Percentiles rank a stretch among this genome's conserved stretches.
phyloP scores from a whole-genome alignment of 1,140 invertebrate species.

The Lysiphlebus fabarum region DNA sequence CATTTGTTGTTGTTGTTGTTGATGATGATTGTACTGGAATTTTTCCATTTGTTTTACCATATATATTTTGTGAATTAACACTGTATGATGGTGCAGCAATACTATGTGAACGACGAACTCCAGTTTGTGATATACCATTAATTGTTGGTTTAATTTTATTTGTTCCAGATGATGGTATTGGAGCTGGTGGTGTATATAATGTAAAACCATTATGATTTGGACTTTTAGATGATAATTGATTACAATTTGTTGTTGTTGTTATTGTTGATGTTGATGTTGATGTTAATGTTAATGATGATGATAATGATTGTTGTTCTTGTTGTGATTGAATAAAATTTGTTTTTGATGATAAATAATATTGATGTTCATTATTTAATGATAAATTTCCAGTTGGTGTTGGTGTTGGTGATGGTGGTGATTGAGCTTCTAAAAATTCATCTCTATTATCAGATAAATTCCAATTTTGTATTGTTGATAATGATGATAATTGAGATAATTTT shows the following conservation, averaged over 20 bases:
- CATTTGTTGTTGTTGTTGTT: constrained; percentile 19
- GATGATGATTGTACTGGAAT: constrained; percentile 26
- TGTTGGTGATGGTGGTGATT: constrained; percentile 47
- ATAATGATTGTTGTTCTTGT: constrained; percentile 31
- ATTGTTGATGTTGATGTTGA: constrained; percentile 25
- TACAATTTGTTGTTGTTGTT: constrained; percentile 23
- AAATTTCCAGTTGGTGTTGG: constrained; percentile 31
- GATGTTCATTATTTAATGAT: constrained; percentile 29
- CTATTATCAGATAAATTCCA: constrained; percentile 44
- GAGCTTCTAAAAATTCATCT: constrained; percentile 45
- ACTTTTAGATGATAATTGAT: constrained; percentile 34
- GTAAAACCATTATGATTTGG: constrained; percentile 58
- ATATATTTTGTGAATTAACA: constrained; percentile 22
- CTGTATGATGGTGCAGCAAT: constrained; percentile 49
- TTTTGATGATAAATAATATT: constrained; percentile 29
- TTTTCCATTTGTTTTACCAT: constrained; percentile 38
- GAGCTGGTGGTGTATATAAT: constrained; percentile 58
- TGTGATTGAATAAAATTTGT: constrained; percentile 14
- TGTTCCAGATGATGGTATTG: constrained; percentile 51
- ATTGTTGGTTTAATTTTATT: constrained; percentile 53
- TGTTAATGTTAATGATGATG: no score
- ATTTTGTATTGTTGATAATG: constrained; percentile 40
- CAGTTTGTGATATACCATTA: constrained; percentile 51
- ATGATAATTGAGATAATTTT: constrained; percentile 37
- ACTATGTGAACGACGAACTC: constrained; percentile 54